A percentile compares a stretch with the other conserved stretches of the same genome.
Conservation (phyloP, 2,113 vertebrate genomes). For the Strix aluco region DNA sequence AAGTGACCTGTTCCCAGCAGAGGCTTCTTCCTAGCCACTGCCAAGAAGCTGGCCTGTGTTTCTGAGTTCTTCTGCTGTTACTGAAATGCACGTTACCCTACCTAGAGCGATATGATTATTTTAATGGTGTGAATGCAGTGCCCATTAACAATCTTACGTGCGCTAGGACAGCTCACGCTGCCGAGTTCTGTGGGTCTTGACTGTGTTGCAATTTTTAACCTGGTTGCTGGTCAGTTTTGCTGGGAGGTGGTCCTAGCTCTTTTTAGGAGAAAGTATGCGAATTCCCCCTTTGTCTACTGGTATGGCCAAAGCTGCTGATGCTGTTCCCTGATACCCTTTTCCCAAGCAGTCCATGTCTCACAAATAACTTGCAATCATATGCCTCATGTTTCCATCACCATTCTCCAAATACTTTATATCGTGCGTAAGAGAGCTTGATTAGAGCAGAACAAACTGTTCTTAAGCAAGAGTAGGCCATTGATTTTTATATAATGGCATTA, state of each 20-base stretch:
- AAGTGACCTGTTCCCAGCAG: neutral
- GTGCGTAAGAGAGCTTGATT: neutral
- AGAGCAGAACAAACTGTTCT: neutral
- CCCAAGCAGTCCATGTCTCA: neutral
- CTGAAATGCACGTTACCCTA: neutral
- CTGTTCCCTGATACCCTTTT: neutral
- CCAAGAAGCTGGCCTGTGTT: neutral
- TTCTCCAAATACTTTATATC: neutral
- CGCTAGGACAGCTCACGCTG: neutral
- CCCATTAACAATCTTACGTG: neutral
- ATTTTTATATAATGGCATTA: neutral
- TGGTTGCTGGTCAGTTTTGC: neutral
- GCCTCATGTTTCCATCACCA: neutral
- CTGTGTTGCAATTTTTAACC: neutral
- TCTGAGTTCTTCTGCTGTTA: neutral
- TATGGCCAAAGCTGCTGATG: neutral
- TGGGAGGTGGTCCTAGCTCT: neutral
- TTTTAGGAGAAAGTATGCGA: neutral
- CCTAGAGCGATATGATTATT: neutral
- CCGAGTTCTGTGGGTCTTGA: neutral
- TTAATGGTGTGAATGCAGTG: neutral
- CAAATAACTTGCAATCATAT: accelerated
- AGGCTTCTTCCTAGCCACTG: neutral
- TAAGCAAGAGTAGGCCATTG: neutral
- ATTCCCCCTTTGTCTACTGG: neutral